Percentiles rank a stretch among this genome's conserved stretches.
Evolutionary conservation across 2,113 vertebrate species (phyloP).

Genomic region (Apteryx mantelli): DNA sequence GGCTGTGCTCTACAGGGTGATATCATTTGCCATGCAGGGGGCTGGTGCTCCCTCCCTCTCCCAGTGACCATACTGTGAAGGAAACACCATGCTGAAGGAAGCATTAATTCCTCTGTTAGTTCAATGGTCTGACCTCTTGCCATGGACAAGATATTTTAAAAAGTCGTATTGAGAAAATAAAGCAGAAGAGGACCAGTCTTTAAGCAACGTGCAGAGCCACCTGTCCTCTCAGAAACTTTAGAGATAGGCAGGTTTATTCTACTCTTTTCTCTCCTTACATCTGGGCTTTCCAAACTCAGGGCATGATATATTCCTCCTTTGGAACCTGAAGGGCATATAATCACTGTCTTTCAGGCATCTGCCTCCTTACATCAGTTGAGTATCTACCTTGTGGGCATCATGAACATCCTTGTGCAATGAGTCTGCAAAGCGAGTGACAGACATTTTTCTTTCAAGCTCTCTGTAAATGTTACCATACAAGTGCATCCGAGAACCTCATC

Average conservation of each 20-base stretch:
- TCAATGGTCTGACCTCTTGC: neutral
- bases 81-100: neutral
- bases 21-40: rapidly evolving
- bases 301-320: neutral
- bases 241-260: neutral
- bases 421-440: neutral
- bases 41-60: neutral
- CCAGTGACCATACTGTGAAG: neutral
- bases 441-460: neutral
- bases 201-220: neutral
- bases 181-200: neutral
- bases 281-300: neutral
- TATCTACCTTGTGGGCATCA: neutral
- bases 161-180: neutral
- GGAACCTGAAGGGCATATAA: neutral
- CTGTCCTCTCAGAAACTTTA: neutral
- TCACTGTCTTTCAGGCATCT: neutral
- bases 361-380: neutral
- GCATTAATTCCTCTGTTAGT: neutral
- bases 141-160: neutral
- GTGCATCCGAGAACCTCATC: neutral
- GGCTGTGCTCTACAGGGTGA: neutral
- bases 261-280: neutral
- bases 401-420: rapidly evolving
- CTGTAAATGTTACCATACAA: neutral